These are phyloP conservation scores for Amblyteles armatorius DNA, from an alignment of 2,888 invertebrate species.

Conservation along the genomic window DNA sequence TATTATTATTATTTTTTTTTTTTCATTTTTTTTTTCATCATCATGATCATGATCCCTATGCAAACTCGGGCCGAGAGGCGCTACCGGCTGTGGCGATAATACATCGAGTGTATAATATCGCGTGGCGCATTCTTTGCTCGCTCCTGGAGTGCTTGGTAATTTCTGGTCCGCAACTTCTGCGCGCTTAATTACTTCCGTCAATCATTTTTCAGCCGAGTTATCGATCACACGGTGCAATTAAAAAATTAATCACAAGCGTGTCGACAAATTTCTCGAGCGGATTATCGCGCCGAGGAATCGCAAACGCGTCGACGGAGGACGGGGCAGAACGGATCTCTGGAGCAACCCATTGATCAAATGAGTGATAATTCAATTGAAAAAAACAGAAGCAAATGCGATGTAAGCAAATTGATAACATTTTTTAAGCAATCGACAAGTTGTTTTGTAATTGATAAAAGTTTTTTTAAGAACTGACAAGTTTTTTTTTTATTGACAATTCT, in stretches of 20 bases:
- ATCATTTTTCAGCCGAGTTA: not conserved
- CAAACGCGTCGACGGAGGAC: too few relatives aligned
- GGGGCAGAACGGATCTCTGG: too few relatives aligned
- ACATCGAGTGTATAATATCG: not conserved
- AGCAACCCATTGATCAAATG: too few relatives aligned
- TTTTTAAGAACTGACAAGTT: too few relatives aligned
- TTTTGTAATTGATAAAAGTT: too few relatives aligned
- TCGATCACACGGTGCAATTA: not conserved
- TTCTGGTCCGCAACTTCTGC: not conserved
- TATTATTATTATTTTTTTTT: not conserved
- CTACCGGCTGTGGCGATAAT: conserved; percentile 14
- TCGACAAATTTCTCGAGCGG: too few relatives aligned
- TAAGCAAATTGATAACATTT: too few relatives aligned
- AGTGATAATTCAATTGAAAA: too few relatives aligned
- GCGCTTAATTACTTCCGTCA: not conserved
- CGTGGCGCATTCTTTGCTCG: not conserved
- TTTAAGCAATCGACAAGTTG: too few relatives aligned
- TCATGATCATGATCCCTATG: conserved; percentile 13
- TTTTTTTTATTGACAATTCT: too few relatives aligned
- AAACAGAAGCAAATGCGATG: too few relatives aligned
- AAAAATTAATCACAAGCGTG: not conserved
- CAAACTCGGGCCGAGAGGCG: conserved; percentile 4
- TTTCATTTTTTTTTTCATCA: not conserved
- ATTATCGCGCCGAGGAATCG: too few relatives aligned
- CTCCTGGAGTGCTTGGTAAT: not conserved